A percentile compares a stretch with the other conserved stretches of the same genome.
phyloP scores from a whole-genome alignment of 2,797 vertebrate species.

The Melanotaenia boesemani region DNA sequence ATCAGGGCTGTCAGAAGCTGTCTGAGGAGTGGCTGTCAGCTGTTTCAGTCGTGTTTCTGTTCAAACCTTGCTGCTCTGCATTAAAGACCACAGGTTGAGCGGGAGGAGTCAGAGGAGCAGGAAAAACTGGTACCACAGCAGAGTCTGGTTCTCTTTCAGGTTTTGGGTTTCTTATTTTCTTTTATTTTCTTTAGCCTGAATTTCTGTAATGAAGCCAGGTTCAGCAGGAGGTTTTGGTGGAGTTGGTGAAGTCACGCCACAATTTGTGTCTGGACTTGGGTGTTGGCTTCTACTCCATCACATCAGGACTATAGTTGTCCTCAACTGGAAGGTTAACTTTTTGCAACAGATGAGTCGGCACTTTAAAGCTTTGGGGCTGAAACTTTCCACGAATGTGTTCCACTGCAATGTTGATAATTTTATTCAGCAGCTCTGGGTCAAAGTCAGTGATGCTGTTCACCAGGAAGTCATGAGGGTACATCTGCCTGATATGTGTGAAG shows the following conservation, averaged over 20 bases:
- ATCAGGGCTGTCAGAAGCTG: background rate
- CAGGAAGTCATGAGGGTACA: background rate
- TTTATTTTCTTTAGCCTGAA: background rate
- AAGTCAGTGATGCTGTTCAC: background rate
- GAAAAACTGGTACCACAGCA: slow-evolving; percentile 8
- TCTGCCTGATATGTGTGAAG: slow-evolving; percentile 8
- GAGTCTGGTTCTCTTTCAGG: slow-evolving; percentile 3
- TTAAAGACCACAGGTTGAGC: background rate
- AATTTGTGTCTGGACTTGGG: background rate
- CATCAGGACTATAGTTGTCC: background rate
- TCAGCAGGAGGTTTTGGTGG: background rate
- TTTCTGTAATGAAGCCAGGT: background rate
- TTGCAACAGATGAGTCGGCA: background rate
- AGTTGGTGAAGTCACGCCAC: background rate
- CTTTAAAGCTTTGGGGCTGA: slow-evolving; percentile 7
- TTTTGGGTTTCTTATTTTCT: background rate
- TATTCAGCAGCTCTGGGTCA: background rate
- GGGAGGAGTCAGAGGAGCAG: slow-evolving; percentile 1
- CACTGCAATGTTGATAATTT: background rate
- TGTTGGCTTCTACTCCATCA: background rate
- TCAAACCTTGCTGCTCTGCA: background rate
- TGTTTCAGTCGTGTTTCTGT: background rate
- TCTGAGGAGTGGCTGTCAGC: background rate
- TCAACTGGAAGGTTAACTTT: background rate
- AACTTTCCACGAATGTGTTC: slow-evolving; percentile 16